phyloP scores from a whole-genome alignment of 1,140 invertebrate species.

The Catajapyx aquilonaris region DNA sequence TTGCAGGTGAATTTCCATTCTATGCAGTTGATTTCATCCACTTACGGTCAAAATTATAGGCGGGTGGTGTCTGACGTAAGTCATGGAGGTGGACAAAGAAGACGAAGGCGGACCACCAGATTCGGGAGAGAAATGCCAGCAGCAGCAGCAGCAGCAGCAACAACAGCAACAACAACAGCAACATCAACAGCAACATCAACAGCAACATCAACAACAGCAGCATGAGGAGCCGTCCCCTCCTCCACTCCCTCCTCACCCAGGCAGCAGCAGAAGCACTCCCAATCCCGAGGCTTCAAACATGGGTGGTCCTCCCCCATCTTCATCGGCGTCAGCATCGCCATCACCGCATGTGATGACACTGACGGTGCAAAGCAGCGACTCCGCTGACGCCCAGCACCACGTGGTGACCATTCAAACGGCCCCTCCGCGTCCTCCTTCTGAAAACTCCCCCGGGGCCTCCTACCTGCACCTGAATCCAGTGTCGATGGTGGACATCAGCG shows the following conservation, averaged over 20 bases:
- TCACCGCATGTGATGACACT: conserved; percentile 8
- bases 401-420: conserved; percentile 12
- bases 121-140: too few relatives aligned
- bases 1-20: too few relatives aligned
- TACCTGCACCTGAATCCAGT: too few relatives aligned
- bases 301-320: neutral
- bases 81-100: too few relatives aligned
- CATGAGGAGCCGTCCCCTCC: neutral
- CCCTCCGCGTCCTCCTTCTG: too few relatives aligned
- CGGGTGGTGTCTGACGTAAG: too few relatives aligned
- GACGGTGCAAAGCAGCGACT: conserved; percentile 13
- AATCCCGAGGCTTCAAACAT: neutral
- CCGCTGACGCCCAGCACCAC: conserved; percentile 16
- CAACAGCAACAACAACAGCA: neutral
- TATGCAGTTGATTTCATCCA: too few relatives aligned
- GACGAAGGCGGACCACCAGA: too few relatives aligned
- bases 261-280: neutral
- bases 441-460: too few relatives aligned
- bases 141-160: neutral
- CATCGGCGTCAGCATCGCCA: neutral
- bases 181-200: neutral
- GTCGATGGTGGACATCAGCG: too few relatives aligned
- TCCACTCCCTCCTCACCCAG: neutral
- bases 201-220: neutral
- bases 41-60: too few relatives aligned